Evolutionary conservation across 1,140 invertebrate genomes (phyloP).

Genomic region (Diorhabda carinulata): DNA sequence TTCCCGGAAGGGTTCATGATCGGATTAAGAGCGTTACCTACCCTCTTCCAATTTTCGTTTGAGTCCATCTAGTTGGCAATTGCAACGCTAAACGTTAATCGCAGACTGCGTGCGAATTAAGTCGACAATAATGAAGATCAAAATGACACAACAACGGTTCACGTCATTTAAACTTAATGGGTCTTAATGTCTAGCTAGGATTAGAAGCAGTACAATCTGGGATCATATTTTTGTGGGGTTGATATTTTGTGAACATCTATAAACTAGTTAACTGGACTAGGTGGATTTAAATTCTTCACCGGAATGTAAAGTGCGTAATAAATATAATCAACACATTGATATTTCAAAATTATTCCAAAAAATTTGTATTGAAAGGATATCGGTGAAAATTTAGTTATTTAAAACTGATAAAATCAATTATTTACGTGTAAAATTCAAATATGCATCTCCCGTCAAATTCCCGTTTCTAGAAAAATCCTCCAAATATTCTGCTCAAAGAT

Average conservation of each 20-base stretch:
- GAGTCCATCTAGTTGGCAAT: conserved; percentile 19
- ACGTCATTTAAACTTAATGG: conserved; percentile 15
- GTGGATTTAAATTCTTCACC: too few relatives aligned
- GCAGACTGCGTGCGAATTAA: conserved; percentile 26
- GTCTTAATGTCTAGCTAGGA: not conserved
- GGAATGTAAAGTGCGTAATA: too few relatives aligned
- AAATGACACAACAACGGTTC: conserved; percentile 20
- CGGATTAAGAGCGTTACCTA: conserved; percentile 14
- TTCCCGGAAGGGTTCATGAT: not conserved
- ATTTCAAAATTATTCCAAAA: too few relatives aligned
- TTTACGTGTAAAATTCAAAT: too few relatives aligned
- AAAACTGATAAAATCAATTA: too few relatives aligned
- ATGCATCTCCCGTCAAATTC: too few relatives aligned
- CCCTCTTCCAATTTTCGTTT: conserved; percentile 14
- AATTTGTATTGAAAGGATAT: too few relatives aligned
- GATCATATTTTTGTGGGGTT: not conserved
- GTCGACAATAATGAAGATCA: conserved; percentile 22
- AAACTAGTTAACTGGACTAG: not conserved
- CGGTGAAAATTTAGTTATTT: too few relatives aligned
- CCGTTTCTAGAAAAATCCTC: too few relatives aligned
- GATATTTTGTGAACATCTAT: not conserved
- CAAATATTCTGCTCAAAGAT: too few relatives aligned
- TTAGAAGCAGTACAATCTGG: not conserved
- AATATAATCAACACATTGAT: too few relatives aligned
- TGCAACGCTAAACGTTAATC: conserved; percentile 24